Evolutionary conservation across 2,888 invertebrate genomes (phyloP).

Genomic region (Ethmia dodecea): DNA sequence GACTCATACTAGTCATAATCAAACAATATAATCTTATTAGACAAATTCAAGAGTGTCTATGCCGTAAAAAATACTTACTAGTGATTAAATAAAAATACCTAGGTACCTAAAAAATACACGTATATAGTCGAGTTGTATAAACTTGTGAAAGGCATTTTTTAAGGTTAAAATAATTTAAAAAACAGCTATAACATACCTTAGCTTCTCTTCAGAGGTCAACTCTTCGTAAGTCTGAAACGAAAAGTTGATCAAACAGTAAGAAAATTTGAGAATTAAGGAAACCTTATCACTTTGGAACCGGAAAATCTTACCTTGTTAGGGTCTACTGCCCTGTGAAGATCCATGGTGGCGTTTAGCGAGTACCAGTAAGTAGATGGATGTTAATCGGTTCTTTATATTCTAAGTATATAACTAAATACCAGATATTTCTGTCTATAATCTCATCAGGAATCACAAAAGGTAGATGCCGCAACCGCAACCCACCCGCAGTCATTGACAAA

Average conservation of each 20-base stretch:
- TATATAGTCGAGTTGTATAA: neutral
- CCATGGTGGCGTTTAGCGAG: conserved; percentile 39
- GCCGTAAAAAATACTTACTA: neutral
- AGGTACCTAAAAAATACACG: neutral
- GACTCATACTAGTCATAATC: too few relatives aligned
- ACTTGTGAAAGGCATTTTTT: too few relatives aligned
- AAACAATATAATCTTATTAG: neutral
- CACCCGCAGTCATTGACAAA: too few relatives aligned
- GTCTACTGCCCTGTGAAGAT: conserved; percentile 68
- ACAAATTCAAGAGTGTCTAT: neutral
- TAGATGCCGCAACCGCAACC: conserved; percentile 13
- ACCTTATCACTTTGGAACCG: conserved; percentile 14
- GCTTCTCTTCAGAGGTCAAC: conserved; percentile 86
- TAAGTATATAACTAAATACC: neutral
- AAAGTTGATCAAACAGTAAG: conserved; percentile 17
- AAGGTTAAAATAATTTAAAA: too few relatives aligned
- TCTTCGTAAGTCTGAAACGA: conserved; percentile 82
- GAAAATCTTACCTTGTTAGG: conserved; percentile 60
- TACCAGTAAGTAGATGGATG: neutral
- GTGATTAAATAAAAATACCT: neutral
- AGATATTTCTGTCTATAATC: too few relatives aligned
- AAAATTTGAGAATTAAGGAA: conserved; percentile 3
- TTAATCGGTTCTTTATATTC: neutral
- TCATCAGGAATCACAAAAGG: neutral
- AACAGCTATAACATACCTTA: conserved; percentile 79